A percentile compares a stretch with the other conserved stretches of the same genome.
Conservation (phyloP, 2,797 vertebrate species). For the Lepus oiostolus region DNA sequence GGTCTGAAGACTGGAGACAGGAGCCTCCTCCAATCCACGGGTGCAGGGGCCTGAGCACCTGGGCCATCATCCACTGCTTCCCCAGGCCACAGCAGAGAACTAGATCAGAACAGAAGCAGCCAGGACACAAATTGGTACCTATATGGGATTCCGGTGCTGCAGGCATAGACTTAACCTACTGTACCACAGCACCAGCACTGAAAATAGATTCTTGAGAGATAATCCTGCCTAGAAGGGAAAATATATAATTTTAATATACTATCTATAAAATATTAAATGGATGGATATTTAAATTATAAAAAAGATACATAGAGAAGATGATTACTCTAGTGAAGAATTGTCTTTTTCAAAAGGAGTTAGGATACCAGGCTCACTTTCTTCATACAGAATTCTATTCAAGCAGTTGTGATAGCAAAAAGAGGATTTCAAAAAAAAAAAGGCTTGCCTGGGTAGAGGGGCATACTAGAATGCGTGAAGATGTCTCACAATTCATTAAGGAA, state of each 20-base stretch:
- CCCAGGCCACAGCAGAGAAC: too few species aligned
- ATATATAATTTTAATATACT: neutral
- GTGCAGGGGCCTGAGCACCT: too few species aligned
- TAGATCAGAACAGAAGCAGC: too few species aligned
- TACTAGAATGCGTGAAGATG: neutral
- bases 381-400: neutral
- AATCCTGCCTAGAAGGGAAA: conserved; percentile 1
- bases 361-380: neutral
- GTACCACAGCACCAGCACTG: too few species aligned
- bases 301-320: neutral
- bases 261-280: neutral
- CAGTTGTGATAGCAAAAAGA: neutral
- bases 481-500: neutral
- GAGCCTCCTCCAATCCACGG: too few species aligned
- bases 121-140: too few species aligned
- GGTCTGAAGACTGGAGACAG: too few species aligned
- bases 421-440: neutral
- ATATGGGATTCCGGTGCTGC: too few species aligned
- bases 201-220: neutral
- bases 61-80: too few species aligned
- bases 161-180: too few species aligned
- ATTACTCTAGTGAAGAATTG: neutral
- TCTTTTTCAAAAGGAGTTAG: conserved; percentile 13
- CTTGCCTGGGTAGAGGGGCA: neutral
- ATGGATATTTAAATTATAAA: neutral